Evolutionary conservation across 1,140 invertebrate genomes (phyloP), one percentile per base, ranked within the genome.

Genomic region (Adelges cooleyi): DNA sequence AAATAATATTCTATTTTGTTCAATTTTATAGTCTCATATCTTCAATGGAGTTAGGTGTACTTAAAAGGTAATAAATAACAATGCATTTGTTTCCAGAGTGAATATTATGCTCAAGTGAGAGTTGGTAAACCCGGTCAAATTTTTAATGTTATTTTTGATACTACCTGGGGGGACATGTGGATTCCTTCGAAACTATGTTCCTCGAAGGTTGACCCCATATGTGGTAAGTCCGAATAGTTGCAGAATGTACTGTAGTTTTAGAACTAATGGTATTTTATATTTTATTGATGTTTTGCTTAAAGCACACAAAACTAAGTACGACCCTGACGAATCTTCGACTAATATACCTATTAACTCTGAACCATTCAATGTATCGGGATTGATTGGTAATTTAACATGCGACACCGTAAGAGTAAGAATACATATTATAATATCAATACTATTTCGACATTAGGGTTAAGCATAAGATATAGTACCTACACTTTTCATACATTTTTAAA

Each of bases 101-200:
- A 87, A 73, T 86, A 85, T 72, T 86, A 83, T 74, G 84, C 82
- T 22, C 71, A 73, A 40, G 80, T 86, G 65, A 70, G 73, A 9
- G 77, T 86, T 67, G 85, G 84, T 66, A 76, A 78, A 54, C 84
- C 84, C 18, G 75, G 77, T 9, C 81, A 86, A 73, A 69, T 70
- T 17, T 82, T 87, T 68, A 80, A 81, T 66, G 80, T 87, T 5
- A 76, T 83, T 52, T 86, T 88, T 75, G 85, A 86, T 69, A 83
- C 84, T 11, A 80, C 84, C 2, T 86, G 83, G 72, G 77, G 78
- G 8, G 82, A 86, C 67, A 73, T 82, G 3, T 86, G 83, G 82
- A 73, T 88, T 25, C 80, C 85, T 2, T 86, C 84, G 2, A 78
- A 80, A 69, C 76, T 77, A 52, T 85, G 83, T 70, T 72, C 77